phyloP scores from a whole-genome alignment of 1,140 invertebrate genomes.

The Neodiprion pinetum region DNA sequence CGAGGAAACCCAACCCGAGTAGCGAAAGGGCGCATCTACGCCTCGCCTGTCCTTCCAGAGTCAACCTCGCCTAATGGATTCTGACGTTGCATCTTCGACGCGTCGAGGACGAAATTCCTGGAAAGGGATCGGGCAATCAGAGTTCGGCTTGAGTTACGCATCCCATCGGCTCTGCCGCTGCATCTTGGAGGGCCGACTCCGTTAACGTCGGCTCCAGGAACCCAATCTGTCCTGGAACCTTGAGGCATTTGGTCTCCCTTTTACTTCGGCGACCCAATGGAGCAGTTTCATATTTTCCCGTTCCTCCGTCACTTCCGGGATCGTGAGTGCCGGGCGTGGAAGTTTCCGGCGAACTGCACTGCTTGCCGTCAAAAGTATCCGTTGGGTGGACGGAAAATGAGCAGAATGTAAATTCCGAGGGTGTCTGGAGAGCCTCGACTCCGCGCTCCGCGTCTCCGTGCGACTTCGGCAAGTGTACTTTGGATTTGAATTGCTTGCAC shows the following conservation, averaged over 20 bases:
- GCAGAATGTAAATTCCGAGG: no score
- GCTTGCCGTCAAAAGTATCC: no score
- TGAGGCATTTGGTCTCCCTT: neutral
- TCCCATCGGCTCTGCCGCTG: neutral
- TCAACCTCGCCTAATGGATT: constrained; percentile 6
- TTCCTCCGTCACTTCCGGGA: no score
- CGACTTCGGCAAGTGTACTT: no score
- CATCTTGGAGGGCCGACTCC: neutral
- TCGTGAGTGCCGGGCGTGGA: no score
- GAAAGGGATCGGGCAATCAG: constrained; percentile 26
- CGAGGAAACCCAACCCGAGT: no score
- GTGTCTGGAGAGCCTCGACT: no score
- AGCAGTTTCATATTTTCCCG: neutral
- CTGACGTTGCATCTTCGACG: neutral
- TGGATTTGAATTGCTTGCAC: no score
- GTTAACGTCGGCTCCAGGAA: neutral
- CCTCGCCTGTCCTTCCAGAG: neutral
- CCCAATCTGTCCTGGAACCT: neutral
- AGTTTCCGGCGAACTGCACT: no score
- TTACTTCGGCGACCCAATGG: neutral
- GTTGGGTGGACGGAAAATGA: no score
- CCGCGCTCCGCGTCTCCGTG: no score
- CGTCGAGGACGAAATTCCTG: neutral
- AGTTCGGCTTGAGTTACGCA: constrained; percentile 21
- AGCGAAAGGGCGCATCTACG: no score